Percentiles rank a stretch among this genome's conserved stretches.
phyloP scores from a whole-genome alignment of 2,113 vertebrate genomes.

The Opisthocomus hoazin region DNA sequence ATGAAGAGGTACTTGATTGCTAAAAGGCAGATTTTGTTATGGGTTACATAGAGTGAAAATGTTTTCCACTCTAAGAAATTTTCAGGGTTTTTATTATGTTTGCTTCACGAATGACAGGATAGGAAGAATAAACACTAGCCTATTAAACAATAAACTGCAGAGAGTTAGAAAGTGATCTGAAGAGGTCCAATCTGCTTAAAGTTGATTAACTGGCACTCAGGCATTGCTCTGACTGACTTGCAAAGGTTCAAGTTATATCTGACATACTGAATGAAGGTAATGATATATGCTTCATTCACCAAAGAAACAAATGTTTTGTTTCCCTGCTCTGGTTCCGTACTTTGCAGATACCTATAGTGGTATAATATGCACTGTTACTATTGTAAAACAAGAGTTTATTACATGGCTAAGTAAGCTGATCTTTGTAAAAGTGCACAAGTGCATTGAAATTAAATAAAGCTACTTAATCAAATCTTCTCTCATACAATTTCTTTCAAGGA shows the following conservation, averaged over 20 bases:
- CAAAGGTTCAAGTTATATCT: slow-evolving; percentile 67
- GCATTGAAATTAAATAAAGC: slow-evolving; percentile 89
- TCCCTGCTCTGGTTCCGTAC: slow-evolving; percentile 68
- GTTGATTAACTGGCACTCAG: slow-evolving; percentile 54
- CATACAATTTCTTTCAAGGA: slow-evolving; percentile 81
- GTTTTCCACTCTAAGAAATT: background rate
- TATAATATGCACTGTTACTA: slow-evolving; percentile 74
- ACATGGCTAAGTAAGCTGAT: slow-evolving; percentile 84
- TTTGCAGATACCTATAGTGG: slow-evolving; percentile 68
- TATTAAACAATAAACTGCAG: slow-evolving; percentile 22
- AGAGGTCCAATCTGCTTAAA: slow-evolving; percentile 28
- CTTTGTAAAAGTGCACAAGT: slow-evolving; percentile 83
- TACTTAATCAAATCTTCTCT: slow-evolving; percentile 87
- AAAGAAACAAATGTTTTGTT: slow-evolving; percentile 78
- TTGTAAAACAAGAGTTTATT: slow-evolving; percentile 85
- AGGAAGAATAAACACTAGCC: background rate
- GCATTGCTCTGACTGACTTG: slow-evolving; percentile 50
- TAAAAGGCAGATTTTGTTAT: background rate
- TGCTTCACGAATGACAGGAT: background rate
- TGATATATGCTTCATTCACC: slow-evolving; percentile 71
- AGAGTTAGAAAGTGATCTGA: background rate
- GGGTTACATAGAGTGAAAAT: background rate
- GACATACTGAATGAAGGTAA: slow-evolving; percentile 69
- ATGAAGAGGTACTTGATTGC: background rate
- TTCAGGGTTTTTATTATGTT: background rate